Percentiles rank a stretch among this genome's conserved stretches.
Conservation (phyloP, 2,113 vertebrate genomes). For the zebrafish (Danio rerio) region GRCz12tu NC_133192.1:41131001-41131500, state of each 20-base stretch:
- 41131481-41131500: no score
- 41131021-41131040: conserved; percentile 27
- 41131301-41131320: conserved; percentile 7
- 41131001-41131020: neutral
- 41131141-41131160: conserved; percentile 62
- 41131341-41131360: neutral
- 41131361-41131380: neutral
- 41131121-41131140: conserved; percentile 53
- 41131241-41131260: conserved; percentile 3
- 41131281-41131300: conserved; percentile 15
- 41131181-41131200: conserved; percentile 55
- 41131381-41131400: neutral
- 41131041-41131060: conserved; percentile 62
- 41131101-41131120: conserved; percentile 63
- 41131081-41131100: conserved; percentile 60
- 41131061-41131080: conserved; percentile 62
- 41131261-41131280: neutral
- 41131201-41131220: neutral
- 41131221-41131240: neutral
- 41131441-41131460: no score
- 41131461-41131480: no score
- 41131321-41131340: neutral
- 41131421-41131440: neutral
- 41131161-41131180: conserved; percentile 69
- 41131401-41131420: neutral